Evolutionary conservation across 2,888 invertebrate genomes (phyloP), one percentile per base, ranked within the genome.

Genomic region (Globia sparganii): DNA sequence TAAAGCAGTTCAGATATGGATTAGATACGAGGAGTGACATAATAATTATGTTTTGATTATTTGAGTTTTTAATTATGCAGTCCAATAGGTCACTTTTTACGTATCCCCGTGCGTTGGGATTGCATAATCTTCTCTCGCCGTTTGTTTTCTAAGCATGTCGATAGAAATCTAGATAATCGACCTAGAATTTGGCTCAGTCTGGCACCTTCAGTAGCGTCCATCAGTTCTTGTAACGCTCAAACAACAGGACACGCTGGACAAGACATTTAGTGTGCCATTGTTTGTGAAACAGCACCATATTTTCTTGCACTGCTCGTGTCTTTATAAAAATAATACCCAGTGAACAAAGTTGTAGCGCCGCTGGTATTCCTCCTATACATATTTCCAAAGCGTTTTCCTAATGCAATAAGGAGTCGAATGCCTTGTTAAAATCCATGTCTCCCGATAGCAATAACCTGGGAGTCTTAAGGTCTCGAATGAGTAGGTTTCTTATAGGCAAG

Each of bases 11-110:
- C 4, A 69, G 77, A 61, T 53, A 31, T 61, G 6, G 31, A 21
- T 80, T 49, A 70, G 79, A 72, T 82, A 72, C 59, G 61, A 64
- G 40, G 40, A 13, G 15, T 76, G 80, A 71, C 80, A 62, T 34
- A 46, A 18, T 76, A 70, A 80, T 80, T 76, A 61, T 40, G 6
- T 62, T 67, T 67, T 80, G 69, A 80, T n/a, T n/a, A n/a, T n/a
- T n/a, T n/a, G n/a, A n/a, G n/a, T n/a, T n/a, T n/a, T n/a, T n/a
- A n/a, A n/a, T n/a, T n/a, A n/a, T n/a, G n/a, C n/a, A n/a, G n/a
- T n/a, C n/a, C n/a, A n/a, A n/a, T n/a, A n/a, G n/a, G n/a, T n/a
- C n/a, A n/a, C n/a, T n/a, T n/a, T n/a, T n/a, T n/a, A n/a, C n/a
- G n/a, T n/a, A n/a, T n/a, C n/a, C n/a, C n/a, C n/a, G 3, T 28